Evolutionary conservation across 1,140 invertebrate genomes (phyloP).

Genomic region (Acromyrmex echinatior): DNA sequence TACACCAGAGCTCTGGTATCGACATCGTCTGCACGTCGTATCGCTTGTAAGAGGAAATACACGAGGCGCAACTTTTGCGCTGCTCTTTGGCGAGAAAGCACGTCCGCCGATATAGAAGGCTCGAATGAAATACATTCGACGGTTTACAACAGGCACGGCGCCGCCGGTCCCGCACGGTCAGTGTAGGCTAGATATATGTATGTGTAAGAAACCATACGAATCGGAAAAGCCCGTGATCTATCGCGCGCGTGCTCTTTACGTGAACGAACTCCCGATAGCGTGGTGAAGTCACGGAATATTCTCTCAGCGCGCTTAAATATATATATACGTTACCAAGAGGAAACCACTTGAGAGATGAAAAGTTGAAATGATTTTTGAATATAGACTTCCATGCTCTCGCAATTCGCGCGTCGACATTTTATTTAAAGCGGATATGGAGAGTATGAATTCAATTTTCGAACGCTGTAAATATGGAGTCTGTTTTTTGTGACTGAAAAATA

Average conservation of each 20-base stretch:
- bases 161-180: not conserved
- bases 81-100: conserved; percentile 44
- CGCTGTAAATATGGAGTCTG: too few species aligned
- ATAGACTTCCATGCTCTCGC: not conserved
- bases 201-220: conserved; percentile 8
- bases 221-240: conserved; percentile 44
- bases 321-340: not conserved
- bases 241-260: conserved; percentile 45
- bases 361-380: conserved; percentile 28
- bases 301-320: conserved; percentile 1
- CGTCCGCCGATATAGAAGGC: conserved; percentile 39
- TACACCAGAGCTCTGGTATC: conserved; percentile 19
- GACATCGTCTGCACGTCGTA: conserved; percentile 26
- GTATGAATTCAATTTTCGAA: conserved; percentile 12
- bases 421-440: conserved; percentile 2
- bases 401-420: not conserved
- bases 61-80: conserved; percentile 19
- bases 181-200: conserved; percentile 8
- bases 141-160: conserved; percentile 10
- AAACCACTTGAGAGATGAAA: conserved; percentile 8
- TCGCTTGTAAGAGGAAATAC: conserved; percentile 13
- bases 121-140: conserved; percentile 54
- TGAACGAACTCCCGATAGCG: conserved; percentile 25
- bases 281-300: conserved; percentile 14
- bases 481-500: too few species aligned